Evolutionary conservation across 2,797 vertebrate genomes (phyloP).

Genomic region (Coracias cyanogaster): DNA sequence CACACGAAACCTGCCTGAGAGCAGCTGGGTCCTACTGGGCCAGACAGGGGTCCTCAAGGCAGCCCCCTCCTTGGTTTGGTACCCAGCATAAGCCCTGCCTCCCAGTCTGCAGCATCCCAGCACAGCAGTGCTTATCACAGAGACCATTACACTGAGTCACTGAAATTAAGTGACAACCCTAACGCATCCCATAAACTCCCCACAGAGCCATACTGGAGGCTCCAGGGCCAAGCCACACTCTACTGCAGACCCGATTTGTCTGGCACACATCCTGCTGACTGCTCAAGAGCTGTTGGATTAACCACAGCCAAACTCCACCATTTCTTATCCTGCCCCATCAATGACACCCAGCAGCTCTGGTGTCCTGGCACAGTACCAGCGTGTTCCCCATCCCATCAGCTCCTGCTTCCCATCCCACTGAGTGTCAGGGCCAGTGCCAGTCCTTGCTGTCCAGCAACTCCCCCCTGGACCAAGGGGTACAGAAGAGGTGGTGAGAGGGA

Average conservation of each 20-base stretch:
- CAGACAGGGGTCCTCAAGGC: accelerated
- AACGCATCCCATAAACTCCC: background rate
- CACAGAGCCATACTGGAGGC: background rate
- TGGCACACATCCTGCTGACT: accelerated
- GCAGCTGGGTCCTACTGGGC: background rate
- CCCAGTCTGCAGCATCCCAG: background rate
- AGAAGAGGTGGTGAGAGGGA: background rate
- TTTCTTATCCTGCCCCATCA: background rate
- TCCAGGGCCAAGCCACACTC: background rate
- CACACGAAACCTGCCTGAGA: background rate
- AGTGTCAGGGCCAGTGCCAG: accelerated
- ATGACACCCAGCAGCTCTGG: background rate
- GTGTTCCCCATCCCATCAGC: background rate
- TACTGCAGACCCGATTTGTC: background rate
- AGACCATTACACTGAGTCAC: background rate
- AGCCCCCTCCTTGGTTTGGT: background rate
- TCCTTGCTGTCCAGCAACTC: background rate
- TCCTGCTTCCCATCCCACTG: background rate
- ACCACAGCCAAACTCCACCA: background rate
- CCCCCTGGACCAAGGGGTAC: background rate
- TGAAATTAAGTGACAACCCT: background rate
- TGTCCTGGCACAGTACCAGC: background rate
- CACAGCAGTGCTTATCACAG: background rate
- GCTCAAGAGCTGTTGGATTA: background rate
- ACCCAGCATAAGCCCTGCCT: background rate